These are phyloP conservation scores for Silurus asotus DNA, from an alignment of 2,113 vertebrate species.

Conservation along the genomic window DNA sequence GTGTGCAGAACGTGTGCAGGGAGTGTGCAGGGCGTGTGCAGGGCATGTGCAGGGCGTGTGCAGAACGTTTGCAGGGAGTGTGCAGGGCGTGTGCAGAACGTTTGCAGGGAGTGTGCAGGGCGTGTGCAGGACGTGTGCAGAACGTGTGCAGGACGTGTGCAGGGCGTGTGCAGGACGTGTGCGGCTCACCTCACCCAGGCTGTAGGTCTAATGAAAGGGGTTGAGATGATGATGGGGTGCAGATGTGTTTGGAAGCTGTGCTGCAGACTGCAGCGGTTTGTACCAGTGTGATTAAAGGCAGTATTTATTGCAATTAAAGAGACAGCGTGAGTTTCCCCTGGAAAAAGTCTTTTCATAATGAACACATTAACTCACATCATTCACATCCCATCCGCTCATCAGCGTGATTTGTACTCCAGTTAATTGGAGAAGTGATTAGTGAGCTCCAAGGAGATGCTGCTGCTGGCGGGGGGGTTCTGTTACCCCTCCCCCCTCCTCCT, in stretches of 20 bases:
- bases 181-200: too few species aligned
- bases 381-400: conserved; percentile 98
- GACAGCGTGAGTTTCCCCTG: conserved; percentile 76
- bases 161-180: too few species aligned
- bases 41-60: too few species aligned
- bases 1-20: too few species aligned
- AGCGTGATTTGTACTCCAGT: conserved; percentile 98
- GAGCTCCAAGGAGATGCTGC: conserved; percentile 88
- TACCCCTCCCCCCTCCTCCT: conserved; percentile 2
- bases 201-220: conserved; percentile 45
- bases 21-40: too few species aligned
- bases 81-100: too few species aligned
- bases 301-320: conserved; percentile 89
- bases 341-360: conserved; percentile 96
- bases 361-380: conserved; percentile 92
- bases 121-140: too few species aligned
- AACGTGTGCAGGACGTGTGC: too few species aligned
- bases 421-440: conserved; percentile 99
- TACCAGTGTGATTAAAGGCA: conserved; percentile 55
- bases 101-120: too few species aligned
- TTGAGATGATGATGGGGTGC: conserved; percentile 55
- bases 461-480: conserved; percentile 54
- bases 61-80: too few species aligned
- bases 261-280: conserved; percentile 47
- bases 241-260: conserved; percentile 64